A percentile compares a stretch with the other conserved stretches of the same genome.
Conservation (phyloP, 2,888 invertebrate species). For the Acrobasis suavella region DNA sequence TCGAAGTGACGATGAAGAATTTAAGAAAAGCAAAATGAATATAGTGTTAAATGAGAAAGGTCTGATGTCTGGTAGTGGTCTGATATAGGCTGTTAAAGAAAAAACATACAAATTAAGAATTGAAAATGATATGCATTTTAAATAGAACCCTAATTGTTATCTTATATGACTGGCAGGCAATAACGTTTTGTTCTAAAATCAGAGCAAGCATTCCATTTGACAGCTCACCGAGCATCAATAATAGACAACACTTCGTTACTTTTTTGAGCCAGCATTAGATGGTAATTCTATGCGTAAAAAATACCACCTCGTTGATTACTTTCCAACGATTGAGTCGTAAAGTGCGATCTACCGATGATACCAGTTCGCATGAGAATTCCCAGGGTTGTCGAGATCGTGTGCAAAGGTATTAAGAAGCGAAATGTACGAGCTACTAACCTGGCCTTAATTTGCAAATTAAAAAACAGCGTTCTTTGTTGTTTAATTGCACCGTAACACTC, state of each 20-base stretch:
- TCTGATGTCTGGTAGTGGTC: too few species aligned
- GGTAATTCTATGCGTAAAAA: constrained; percentile 14
- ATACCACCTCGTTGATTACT: constrained; percentile 19
- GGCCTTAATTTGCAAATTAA: constrained; percentile 15
- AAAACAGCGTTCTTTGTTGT: constrained; percentile 10
- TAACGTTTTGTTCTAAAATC: too few species aligned
- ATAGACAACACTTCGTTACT: neutral
- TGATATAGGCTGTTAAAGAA: too few species aligned
- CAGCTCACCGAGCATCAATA: neutral
- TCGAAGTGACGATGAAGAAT: too few species aligned
- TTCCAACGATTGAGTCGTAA: constrained; percentile 17
- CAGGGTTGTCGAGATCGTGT: constrained; percentile 18
- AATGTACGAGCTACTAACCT: constrained; percentile 21
- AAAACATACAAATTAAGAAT: too few species aligned
- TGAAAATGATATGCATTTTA: too few species aligned
- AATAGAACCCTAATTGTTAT: too few species aligned
- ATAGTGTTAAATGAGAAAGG: too few species aligned
- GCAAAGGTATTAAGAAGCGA: constrained; percentile 8
- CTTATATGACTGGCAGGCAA: too few species aligned
- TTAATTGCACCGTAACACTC: constrained; percentile 2
- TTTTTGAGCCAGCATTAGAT: constrained; percentile 10
- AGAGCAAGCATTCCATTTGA: neutral
- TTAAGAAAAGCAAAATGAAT: too few species aligned
- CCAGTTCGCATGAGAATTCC: constrained; percentile 17
- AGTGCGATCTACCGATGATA: constrained; percentile 10